Evolutionary conservation across 2,888 invertebrate genomes (phyloP), one percentile per base, ranked within the genome.

Genomic region (Sturmia bella): DNA sequence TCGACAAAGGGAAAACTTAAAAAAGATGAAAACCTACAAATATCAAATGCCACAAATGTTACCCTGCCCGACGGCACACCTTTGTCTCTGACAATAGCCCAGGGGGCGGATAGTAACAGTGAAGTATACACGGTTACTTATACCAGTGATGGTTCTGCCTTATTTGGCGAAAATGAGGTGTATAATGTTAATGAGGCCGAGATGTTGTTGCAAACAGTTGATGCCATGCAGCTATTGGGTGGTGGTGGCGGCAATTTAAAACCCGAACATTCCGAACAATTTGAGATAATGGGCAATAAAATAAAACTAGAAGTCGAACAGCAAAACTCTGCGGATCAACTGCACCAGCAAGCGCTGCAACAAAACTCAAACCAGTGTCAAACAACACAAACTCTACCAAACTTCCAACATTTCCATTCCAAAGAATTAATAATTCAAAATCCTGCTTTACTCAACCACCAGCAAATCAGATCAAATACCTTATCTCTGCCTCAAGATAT

Each of bases 351-450:
- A 39, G 68, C 82, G 41, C 76, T 64, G 45, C 72, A 61, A 52
- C 78, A 76, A 41, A 61, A 72, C 32, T 39, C 75, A 32, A 75
- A 73, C 69, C 56, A 70, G 21, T 74, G 73, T 52, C 78, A 78
- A 45, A 75, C 80, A 12, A 73, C 73, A 57, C 82, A 76, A 82
- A 95, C 95, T 90, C 95, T 85, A 95, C 96, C 21, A 96, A 96
- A 90, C 96, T 96, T 90, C 95, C 95, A 87, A 95, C 96, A 80
- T 95, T 96, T 89, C 95, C 96, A 95, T 90, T 92, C 93, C 85
- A 91, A 91, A 86, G 91, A 91, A 86, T 89, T 91, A 78, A 89
- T 91, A 77, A 88, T 91, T 85, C 90, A 91, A 85, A 88, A 92
- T 90, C 87, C 87, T 85, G 87, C 88, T 48, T 84, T 88, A 63